A percentile compares a stretch with the other conserved stretches of the same genome.
These are phyloP conservation scores for Vanessa tameamea DNA, from an alignment of 1,140 invertebrate species.

Conservation along the genomic window DNA sequence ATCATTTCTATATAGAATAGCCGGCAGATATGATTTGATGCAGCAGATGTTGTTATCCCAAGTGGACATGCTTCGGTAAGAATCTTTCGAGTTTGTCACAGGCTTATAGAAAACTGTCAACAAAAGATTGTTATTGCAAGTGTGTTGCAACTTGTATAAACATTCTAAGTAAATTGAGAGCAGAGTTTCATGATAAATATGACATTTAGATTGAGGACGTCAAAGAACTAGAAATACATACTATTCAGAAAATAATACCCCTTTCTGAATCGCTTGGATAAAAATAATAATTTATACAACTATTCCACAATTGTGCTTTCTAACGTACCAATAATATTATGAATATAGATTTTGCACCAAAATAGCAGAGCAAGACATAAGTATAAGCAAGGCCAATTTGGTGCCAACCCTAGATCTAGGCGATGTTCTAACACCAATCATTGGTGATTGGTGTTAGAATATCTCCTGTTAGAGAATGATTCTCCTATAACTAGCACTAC, in stretches of 20 bases:
- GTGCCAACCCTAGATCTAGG: no score
- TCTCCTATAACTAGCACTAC: no score
- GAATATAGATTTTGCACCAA: no score
- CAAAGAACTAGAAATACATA: not conserved
- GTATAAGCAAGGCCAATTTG: no score
- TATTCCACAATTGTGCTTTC: no score
- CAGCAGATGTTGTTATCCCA: constrained; percentile 59
- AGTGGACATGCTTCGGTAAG: constrained; percentile 55
- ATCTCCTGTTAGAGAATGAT: no score
- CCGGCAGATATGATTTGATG: constrained; percentile 25
- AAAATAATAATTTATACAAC: no score
- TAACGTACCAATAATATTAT: no score
- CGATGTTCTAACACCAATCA: no score
- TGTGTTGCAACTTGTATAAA: constrained; percentile 65
- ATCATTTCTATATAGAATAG: constrained; percentile 2
- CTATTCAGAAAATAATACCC: not conserved
- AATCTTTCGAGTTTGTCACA: constrained; percentile 70
- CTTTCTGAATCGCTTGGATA: no score
- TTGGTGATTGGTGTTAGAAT: no score
- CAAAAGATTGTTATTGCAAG: constrained; percentile 73
- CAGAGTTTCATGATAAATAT: constrained; percentile 7
- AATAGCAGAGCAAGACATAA: no score
- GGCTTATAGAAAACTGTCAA: constrained; percentile 69
- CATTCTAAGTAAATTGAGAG: constrained; percentile 62
- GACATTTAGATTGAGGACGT: not conserved